phyloP scores from a whole-genome alignment of 2,113 vertebrate genomes.

The Chaetura pelagica region DNA sequence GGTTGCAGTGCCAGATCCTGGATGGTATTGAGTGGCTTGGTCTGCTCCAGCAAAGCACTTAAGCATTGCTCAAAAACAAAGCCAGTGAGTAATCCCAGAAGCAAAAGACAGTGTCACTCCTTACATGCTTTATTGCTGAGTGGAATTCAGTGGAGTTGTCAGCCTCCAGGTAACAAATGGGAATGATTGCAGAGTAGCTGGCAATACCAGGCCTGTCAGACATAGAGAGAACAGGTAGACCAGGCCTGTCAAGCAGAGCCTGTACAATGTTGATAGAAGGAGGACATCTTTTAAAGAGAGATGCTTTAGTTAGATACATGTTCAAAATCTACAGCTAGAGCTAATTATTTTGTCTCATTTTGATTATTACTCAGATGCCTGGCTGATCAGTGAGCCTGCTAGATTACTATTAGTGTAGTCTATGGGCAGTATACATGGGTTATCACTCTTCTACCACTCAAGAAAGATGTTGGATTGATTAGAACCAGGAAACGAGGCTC shows the following conservation, averaged over 20 bases:
- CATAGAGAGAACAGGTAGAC: background rate
- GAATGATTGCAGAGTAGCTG: background rate
- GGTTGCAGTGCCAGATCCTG: background rate
- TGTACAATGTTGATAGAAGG: background rate
- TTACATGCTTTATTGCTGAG: conserved; percentile 16
- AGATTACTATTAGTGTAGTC: background rate
- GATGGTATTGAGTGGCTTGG: background rate
- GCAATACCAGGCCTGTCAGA: conserved; percentile 9
- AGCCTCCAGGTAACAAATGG: conserved; percentile 13
- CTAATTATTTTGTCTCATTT: conserved; percentile 49
- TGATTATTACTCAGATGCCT: conserved; percentile 22
- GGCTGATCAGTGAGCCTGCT: conserved; percentile 15
- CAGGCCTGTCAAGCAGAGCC: background rate
- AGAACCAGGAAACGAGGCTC: background rate
- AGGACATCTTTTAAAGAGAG: background rate
- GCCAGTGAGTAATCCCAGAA: conserved; percentile 43
- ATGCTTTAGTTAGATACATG: background rate
- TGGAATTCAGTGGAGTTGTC: conserved; percentile 42
- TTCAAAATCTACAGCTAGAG: conserved; percentile 14
- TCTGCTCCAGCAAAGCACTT: conserved; percentile 14
- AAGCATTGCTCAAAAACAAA: background rate
- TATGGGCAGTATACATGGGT: background rate
- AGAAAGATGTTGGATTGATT: conserved; percentile 16
- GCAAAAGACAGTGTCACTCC: background rate
- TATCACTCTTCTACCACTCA: conserved; percentile 20